These are phyloP conservation scores for Australoheros facetus DNA, from an alignment of 2,797 vertebrate species.

Conservation along the genomic window DNA sequence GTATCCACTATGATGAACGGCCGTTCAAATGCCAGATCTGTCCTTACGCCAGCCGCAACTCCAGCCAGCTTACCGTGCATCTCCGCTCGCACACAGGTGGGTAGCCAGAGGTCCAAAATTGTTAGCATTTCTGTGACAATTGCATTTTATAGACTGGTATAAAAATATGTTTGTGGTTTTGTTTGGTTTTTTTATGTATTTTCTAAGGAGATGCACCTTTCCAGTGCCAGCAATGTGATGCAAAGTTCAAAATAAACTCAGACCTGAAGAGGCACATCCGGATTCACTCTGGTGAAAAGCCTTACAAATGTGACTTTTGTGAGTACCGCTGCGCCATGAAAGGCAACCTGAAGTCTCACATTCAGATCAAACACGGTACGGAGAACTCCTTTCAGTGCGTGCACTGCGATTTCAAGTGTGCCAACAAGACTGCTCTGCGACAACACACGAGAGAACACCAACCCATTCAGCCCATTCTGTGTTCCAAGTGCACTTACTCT, in stretches of 20 bases:
- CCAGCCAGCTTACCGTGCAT: constrained; percentile 97
- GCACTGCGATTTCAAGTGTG: constrained; percentile 91
- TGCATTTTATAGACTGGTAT: accelerated
- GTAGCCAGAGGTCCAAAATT: background rate
- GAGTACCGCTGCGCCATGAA: constrained; percentile 98
- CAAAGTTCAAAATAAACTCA: constrained; percentile 99
- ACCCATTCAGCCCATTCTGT: constrained; percentile 89
- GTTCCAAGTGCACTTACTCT: constrained; percentile 91
- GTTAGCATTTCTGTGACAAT: background rate
- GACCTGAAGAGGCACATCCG: constrained; percentile 96
- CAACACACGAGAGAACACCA: constrained; percentile 91
- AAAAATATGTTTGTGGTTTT: background rate
- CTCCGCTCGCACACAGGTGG: constrained; percentile 96
- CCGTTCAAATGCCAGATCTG: constrained; percentile 99
- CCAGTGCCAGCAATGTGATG: constrained; percentile 94
- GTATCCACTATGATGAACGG: constrained; percentile 94
- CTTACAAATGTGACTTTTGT: constrained; percentile 95
- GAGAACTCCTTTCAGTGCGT: constrained; percentile 86
- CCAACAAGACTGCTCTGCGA: constrained; percentile 89
- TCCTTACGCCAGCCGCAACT: constrained; percentile 96
- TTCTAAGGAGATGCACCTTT: constrained; percentile 93
- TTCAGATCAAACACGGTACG: constrained; percentile 91
- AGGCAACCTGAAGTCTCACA: constrained; percentile 95
- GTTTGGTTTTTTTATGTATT: background rate
- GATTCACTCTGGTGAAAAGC: constrained; percentile 97